These are phyloP conservation scores for Nothobranchius furzeri DNA, from an alignment of 2,113 vertebrate genomes.

Conservation along the genomic window DNA sequence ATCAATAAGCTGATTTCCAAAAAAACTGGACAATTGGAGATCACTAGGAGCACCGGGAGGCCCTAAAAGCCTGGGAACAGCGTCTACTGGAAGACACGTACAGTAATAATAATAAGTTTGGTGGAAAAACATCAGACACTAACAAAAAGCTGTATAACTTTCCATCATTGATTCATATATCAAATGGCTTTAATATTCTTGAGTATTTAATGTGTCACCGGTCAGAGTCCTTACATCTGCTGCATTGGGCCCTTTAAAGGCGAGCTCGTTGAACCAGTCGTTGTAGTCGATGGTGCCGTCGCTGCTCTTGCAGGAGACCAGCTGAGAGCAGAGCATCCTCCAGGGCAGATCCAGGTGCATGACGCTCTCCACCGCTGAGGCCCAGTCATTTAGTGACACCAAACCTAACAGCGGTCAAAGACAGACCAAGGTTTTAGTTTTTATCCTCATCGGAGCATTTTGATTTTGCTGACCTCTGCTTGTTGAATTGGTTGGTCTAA, in stretches of 20 bases:
- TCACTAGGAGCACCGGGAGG: too few relatives aligned
- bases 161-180: too few relatives aligned
- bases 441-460: neutral
- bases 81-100: too few relatives aligned
- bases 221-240: constrained; percentile 64
- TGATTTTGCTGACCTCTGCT: too few relatives aligned
- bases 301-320: constrained; percentile 58
- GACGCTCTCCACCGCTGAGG: constrained; percentile 82
- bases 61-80: too few relatives aligned
- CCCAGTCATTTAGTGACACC: constrained; percentile 84
- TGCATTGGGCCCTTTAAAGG: constrained; percentile 65
- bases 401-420: constrained; percentile 45
- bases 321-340: constrained; percentile 86
- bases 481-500: neutral
- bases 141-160: too few relatives aligned
- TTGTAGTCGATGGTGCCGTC: constrained; percentile 69
- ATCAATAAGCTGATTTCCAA: too few relatives aligned
- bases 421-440: neutral
- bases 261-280: constrained; percentile 76
- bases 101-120: too few relatives aligned
- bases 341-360: constrained; percentile 87
- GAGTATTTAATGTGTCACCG: neutral
- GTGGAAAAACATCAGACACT: too few relatives aligned
- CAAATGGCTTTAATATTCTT: too few relatives aligned
- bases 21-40: too few relatives aligned